A percentile compares a stretch with the other conserved stretches of the same genome.
Evolutionary conservation across 2,797 vertebrate species (phyloP).

Genomic region (Rhabdomys pumilio): DNA sequence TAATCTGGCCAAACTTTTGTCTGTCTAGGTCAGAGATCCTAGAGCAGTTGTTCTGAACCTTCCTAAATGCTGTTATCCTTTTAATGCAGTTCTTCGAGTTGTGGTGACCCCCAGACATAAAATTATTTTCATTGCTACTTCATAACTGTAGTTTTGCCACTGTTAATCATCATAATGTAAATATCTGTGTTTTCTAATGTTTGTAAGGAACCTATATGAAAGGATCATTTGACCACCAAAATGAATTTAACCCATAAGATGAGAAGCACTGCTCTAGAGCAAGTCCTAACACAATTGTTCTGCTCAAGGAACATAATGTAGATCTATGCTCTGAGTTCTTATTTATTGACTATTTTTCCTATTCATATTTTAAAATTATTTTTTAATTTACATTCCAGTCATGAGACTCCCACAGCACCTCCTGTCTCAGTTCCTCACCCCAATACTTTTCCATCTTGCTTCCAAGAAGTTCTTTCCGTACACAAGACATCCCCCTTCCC

Average conservation of each 20-base stretch:
- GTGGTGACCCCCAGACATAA: not conserved
- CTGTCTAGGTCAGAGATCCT: too few species aligned
- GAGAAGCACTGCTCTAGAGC: not conserved
- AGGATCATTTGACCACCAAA: not conserved
- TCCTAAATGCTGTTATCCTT: too few species aligned
- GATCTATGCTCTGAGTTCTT: not conserved
- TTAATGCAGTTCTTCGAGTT: not conserved
- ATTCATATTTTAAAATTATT: not conserved
- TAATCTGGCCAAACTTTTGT: too few species aligned
- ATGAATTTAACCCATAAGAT: too few species aligned
- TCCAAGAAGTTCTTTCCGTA: not conserved
- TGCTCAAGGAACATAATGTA: not conserved
- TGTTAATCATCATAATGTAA: not conserved
- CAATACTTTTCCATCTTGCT: not conserved
- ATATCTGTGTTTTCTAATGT: not conserved
- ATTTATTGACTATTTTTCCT: not conserved
- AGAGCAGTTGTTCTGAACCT: not conserved
- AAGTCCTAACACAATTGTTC: not conserved
- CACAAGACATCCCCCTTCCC: not conserved
- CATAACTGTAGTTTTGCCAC: not conserved
- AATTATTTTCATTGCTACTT: not conserved
- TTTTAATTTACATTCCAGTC: not conserved
- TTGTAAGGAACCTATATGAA: not conserved
- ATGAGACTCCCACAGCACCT: too few species aligned
- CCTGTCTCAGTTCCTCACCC: not conserved